Conservation (phyloP, 1,140 invertebrate genomes). For the Rhyzopertha dominica region DNA sequence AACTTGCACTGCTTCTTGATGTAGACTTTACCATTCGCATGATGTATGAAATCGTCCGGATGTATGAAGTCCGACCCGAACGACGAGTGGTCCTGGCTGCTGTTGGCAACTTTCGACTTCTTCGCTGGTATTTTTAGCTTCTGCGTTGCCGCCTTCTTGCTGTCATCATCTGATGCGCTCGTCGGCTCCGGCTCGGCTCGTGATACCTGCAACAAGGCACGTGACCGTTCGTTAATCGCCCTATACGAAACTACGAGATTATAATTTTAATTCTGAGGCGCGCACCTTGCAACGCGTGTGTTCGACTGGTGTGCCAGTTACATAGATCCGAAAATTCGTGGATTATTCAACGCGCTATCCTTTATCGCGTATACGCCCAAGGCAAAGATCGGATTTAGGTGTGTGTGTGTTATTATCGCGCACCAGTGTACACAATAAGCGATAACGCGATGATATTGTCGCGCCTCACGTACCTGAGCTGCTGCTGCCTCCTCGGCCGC, state of each 20-base stretch:
- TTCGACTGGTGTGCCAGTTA: no score
- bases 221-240: no score
- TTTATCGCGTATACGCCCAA: no score
- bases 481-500: slow-evolving; percentile 43
- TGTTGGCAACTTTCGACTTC: slow-evolving; percentile 1
- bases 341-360: no score
- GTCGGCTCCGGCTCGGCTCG: slow-evolving; percentile 2
- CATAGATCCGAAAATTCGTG: no score
- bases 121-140: slow-evolving; percentile 4
- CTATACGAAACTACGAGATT: no score
- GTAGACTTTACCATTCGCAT: slow-evolving; percentile 48
- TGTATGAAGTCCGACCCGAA: slow-evolving; percentile 47
- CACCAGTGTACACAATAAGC: slow-evolving; percentile 18
- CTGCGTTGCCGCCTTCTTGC: slow-evolving; percentile 4
- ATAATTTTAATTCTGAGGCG: no score
- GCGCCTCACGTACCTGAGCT: no score
- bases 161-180: slow-evolving; percentile 1
- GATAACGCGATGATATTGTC: slow-evolving; percentile 4
- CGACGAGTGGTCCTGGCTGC: slow-evolving; percentile 13
- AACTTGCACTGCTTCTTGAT: slow-evolving; percentile 43
- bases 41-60: slow-evolving; percentile 48
- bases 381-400: slow-evolving; percentile 36
- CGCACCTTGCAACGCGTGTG: no score
- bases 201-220: no score
- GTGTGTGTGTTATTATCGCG: slow-evolving; percentile 30